phyloP scores from a whole-genome alignment of 2,113 vertebrate species.

The Vidua chalybeata region DNA sequence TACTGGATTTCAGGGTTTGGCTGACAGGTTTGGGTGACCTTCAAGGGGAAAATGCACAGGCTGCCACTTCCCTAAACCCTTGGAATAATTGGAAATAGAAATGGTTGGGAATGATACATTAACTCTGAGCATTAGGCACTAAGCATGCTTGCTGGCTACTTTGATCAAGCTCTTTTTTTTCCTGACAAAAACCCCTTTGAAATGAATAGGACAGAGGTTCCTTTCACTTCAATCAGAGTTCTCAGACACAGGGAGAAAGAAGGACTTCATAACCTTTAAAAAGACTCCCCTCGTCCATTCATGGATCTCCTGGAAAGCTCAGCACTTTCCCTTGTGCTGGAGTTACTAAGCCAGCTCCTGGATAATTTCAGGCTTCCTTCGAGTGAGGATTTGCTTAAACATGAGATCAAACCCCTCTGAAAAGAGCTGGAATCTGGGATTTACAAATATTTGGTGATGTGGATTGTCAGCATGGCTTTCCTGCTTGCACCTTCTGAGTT shows the following conservation, averaged over 20 bases:
- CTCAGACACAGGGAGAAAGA: slow-evolving; percentile 75
- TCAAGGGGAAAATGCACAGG: slow-evolving; percentile 30
- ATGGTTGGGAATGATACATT: slow-evolving; percentile 68
- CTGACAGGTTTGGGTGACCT: slow-evolving; percentile 21
- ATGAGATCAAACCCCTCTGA: neutral
- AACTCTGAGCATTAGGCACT: slow-evolving; percentile 67
- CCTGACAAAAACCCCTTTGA: slow-evolving; percentile 76
- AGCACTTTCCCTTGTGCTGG: slow-evolving; percentile 53
- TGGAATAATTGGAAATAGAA: slow-evolving; percentile 69
- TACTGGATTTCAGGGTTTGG: neutral
- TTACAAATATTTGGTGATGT: neutral
- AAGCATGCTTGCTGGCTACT: slow-evolving; percentile 73
- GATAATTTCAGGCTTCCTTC: slow-evolving; percentile 28
- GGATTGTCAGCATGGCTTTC: neutral
- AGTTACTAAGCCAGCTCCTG: slow-evolving; percentile 62
- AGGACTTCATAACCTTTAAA: slow-evolving; percentile 74
- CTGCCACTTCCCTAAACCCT: slow-evolving; percentile 19
- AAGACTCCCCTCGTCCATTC: slow-evolving; percentile 71
- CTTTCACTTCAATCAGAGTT: slow-evolving; percentile 76
- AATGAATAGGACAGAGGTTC: slow-evolving; percentile 78
- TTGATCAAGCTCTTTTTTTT: slow-evolving; percentile 71
- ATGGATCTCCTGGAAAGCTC: slow-evolving; percentile 66
- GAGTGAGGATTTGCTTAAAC: neutral
- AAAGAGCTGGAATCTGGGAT: neutral
- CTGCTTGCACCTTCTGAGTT: neutral